Evolutionary conservation across 2,797 vertebrate genomes (phyloP).

Genomic region (Tarsius wallacei): DNA sequence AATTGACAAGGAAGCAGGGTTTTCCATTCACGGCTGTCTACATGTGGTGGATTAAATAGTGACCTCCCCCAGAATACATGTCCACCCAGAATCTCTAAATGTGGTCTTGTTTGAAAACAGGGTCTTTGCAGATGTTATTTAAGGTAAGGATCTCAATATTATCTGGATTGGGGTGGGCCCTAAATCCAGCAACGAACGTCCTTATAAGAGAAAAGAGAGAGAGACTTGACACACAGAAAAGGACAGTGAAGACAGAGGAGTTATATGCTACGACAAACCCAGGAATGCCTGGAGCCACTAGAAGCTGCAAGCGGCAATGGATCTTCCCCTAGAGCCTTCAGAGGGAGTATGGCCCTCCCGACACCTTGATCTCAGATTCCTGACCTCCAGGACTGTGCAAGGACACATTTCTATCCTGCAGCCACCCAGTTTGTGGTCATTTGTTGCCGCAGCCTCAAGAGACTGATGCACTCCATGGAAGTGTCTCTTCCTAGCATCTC

Average conservation of each 20-base stretch:
- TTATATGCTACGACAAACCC: background rate
- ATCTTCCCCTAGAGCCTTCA: background rate
- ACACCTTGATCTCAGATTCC: background rate
- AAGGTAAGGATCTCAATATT: background rate
- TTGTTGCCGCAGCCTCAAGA: background rate
- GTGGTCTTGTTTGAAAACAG: background rate
- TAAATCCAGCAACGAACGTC: fast-evolving
- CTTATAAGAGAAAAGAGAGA: background rate
- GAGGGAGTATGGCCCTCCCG: background rate
- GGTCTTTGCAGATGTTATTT: background rate
- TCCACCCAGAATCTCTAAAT: background rate
- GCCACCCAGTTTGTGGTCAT: background rate
- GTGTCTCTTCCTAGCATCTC: background rate
- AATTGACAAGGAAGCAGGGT: background rate
- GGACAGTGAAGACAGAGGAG: background rate
- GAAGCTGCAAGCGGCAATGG: background rate
- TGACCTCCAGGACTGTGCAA: background rate
- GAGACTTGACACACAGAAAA: background rate
- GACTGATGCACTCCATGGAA: fast-evolving
- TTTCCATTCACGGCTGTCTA: background rate
- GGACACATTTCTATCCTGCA: background rate
- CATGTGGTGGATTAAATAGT: background rate
- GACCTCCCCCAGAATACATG: fast-evolving
- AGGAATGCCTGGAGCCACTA: background rate
- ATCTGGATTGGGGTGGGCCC: background rate